Evolutionary conservation across 2,888 invertebrate genomes (phyloP).

Genomic region (Drosophila antonietae): DNA sequence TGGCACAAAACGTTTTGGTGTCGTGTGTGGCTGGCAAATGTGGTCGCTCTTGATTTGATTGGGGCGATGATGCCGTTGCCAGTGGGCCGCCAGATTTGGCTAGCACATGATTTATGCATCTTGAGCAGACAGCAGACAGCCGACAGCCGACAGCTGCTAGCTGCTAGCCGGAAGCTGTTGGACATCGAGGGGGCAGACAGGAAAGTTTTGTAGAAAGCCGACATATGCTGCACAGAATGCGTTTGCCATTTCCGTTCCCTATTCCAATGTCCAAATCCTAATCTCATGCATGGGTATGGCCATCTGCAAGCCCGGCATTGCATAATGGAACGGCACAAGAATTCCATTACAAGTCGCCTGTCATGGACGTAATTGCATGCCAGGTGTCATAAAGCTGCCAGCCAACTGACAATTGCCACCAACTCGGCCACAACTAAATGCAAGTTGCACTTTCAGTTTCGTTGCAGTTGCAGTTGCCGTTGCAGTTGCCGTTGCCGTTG

Average conservation of each 20-base stretch:
- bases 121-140: conserved; percentile 23
- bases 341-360: conserved; percentile 27
- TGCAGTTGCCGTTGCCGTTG: conserved; percentile 17
- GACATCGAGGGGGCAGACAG: conserved; percentile 11
- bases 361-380: conserved; percentile 56
- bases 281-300: neutral
- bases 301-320: conserved; percentile 22
- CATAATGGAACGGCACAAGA: conserved; percentile 37
- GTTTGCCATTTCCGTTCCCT: conserved; percentile 28
- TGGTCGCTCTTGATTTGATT: conserved; percentile 48
- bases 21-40: conserved; percentile 40
- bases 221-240: conserved; percentile 13
- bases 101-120: conserved; percentile 34
- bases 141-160: neutral
- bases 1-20: conserved; percentile 68
- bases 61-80: conserved; percentile 39
- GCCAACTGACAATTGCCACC: conserved; percentile 44
- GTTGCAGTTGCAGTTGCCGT: conserved; percentile 19
- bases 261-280: neutral
- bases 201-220: conserved; percentile 31
- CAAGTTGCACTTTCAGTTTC: conserved; percentile 50
- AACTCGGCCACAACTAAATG: conserved; percentile 21
- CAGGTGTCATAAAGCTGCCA: conserved; percentile 72
- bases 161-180: conserved; percentile 31
- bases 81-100: conserved; percentile 40